phyloP scores from a whole-genome alignment of 2,113 vertebrate genomes.

The Isurus oxyrinchus region DNA sequence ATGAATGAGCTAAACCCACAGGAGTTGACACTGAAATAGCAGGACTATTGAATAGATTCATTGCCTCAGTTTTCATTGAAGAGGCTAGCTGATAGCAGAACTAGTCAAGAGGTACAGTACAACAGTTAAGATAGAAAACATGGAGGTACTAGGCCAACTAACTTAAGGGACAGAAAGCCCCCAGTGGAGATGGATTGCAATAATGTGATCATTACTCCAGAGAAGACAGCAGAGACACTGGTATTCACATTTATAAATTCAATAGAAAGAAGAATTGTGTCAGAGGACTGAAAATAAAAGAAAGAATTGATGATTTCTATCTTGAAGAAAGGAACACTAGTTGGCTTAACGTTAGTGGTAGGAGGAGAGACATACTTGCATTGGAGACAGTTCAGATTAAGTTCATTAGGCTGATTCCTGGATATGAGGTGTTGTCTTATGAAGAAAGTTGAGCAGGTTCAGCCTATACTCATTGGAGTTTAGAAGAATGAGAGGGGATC shows the following conservation, averaged over 20 bases:
- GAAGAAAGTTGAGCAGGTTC: too few species aligned
- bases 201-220: neutral
- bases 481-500: too few species aligned
- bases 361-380: neutral
- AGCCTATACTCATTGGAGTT: too few species aligned
- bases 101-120: neutral
- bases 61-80: neutral
- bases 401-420: too few species aligned
- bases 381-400: too few species aligned
- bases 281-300: neutral
- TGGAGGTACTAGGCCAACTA: neutral
- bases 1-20: neutral
- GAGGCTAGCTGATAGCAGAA: neutral
- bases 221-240: neutral
- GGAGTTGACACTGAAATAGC: neutral
- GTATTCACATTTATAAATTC: neutral
- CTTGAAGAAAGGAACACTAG: neutral
- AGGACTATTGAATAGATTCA: neutral
- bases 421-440: too few species aligned
- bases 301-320: neutral
- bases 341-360: neutral
- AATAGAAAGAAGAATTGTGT: neutral
- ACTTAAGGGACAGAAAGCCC: neutral
- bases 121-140: neutral
- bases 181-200: neutral